Base-by-base conservation (phyloP, 2,797 vertebrate genomes). In the Bradypodion ventrale region DNA sequence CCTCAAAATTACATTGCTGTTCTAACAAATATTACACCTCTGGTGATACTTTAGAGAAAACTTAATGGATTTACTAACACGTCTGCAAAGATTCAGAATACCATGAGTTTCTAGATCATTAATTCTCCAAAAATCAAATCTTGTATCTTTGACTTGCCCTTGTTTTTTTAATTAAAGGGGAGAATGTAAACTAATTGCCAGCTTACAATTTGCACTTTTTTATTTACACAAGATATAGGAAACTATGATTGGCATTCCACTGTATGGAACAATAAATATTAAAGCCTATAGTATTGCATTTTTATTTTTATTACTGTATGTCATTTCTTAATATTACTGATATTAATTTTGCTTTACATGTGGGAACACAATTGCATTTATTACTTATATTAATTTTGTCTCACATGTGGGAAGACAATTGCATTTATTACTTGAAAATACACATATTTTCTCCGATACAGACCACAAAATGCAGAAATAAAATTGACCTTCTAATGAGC, bases 11-110 rank as follows among this genome's bases (percentile, higher is more conserved):
- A 13, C 52, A 40, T 68, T 66, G 21, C 32, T 83, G 62, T 88
- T 87, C 74, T 62, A 82, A 70, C 3, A 86, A 89, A 76, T 49
- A 62, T 25, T 25, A 2, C 83, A 85, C 69, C 32, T 2, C n/a
- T 56, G 27, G 19, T 75, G 52, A 7, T 82, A 74, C 78, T 82
- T 37, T 66, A 83, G 2, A 78, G 21, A 42, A 89, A 75, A 69
- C 37, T 46, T 78, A 63, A 62, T 65, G 4, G 25, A 16, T 77
- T 87, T 44, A 75, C 70, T 46, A 1, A 87, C 86, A 60, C 19
- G 5, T 75, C 37, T 87, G n/a, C 3, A 89, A 52, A 25, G 15
- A 7, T 86, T 73, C 9, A 27, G 70, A 81, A 27, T 40, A 56
- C 81, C n/a, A 16, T 7, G 29, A 56, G 40, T 23, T 85, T 44